Base-by-base conservation (phyloP, 2,888 invertebrate species). In the Noctuana brunneofusca region DNA sequence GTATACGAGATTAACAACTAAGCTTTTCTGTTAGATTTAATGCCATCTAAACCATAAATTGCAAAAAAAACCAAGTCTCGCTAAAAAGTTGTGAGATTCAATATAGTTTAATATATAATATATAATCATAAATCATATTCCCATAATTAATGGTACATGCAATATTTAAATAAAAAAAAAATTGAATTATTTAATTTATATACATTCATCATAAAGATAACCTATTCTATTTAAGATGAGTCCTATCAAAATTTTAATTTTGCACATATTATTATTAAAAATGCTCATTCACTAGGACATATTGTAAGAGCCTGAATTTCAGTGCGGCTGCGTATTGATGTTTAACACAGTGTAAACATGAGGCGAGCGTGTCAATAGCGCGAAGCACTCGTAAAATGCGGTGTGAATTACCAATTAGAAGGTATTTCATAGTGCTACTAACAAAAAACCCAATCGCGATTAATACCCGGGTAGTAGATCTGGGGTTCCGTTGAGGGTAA, bases 351-450 rank as follows among this genome's bases (percentile, higher is more conserved):
- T 60, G 60, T 63, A 63, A 63, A 65, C 55, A 55, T 41, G 54
- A 59, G 53, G 59, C 62, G 60, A 59, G 57, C 35, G 48, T 41
- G 43, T 48, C 58, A 64, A 64, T 38, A 58, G 55, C 27, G 59
- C 38, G 58, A 60, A 59, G 63, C 58, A 65, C 58, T 59, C 64
- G 35, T 55, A 63, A 59, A 60, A 65, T 58, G 67, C 68, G 59
- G 65, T 77, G 81, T 75, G 75, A 83, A 83, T 83, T 80, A 81
- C 81, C 84, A 84, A 84, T 83, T 84, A 83, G 81, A 77, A 73
- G 73, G 72, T 72, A 75, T 78, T 81, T 77, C 75, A 79, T 69
- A 74, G 65, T 70, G 69, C 73, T 67, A 73, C 73, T 67, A 70
- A 69, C 70, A 66, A 69, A 71, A 59, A 69, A 72, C 69, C 66